Evolutionary conservation across 37 sponge, comb jelly and placozoan genomes (phyloP).

Genomic region (Bolinopsis microptera): DNA sequence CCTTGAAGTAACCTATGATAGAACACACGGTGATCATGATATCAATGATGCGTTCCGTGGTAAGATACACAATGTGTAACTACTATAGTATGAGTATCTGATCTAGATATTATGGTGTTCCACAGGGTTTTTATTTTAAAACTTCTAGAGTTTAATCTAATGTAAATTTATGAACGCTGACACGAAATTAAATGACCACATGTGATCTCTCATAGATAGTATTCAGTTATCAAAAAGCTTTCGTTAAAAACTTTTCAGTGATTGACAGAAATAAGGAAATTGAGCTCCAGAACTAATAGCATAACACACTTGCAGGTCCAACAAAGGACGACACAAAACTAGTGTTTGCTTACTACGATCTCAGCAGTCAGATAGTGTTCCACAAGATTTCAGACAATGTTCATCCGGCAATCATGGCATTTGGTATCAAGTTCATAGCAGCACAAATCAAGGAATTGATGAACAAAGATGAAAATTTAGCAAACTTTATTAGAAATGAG

Average conservation of each 20-base stretch:
- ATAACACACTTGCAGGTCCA: not conserved
- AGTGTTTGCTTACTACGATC: slow-evolving; percentile 21
- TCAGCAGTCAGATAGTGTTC: not conserved
- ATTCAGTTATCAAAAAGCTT: too few species aligned
- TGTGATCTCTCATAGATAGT: too few species aligned
- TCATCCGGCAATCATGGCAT: slow-evolving; percentile 1
- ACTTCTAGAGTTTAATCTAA: too few species aligned
- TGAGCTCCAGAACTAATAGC: too few species aligned
- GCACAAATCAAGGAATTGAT: not conserved
- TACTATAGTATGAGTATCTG: too few species aligned
- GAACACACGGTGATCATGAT: not conserved
- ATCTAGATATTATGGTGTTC: too few species aligned
- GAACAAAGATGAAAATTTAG: not conserved
- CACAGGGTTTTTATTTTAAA: too few species aligned
- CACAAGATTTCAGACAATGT: slow-evolving; percentile 9
- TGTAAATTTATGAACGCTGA: too few species aligned
- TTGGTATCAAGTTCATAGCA: not conserved
- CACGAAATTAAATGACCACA: too few species aligned
- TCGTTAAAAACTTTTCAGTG: too few species aligned
- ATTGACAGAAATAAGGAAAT: too few species aligned
- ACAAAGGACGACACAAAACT: slow-evolving; percentile 1
- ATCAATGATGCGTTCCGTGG: not conserved
- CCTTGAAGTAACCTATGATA: not conserved
- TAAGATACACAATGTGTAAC: too few species aligned
- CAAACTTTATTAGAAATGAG: not conserved